These are phyloP conservation scores for Umimayanthus kanabou DNA, from an alignment of 92 coral and sea anemone genomes.

Conservation along the genomic window DNA sequence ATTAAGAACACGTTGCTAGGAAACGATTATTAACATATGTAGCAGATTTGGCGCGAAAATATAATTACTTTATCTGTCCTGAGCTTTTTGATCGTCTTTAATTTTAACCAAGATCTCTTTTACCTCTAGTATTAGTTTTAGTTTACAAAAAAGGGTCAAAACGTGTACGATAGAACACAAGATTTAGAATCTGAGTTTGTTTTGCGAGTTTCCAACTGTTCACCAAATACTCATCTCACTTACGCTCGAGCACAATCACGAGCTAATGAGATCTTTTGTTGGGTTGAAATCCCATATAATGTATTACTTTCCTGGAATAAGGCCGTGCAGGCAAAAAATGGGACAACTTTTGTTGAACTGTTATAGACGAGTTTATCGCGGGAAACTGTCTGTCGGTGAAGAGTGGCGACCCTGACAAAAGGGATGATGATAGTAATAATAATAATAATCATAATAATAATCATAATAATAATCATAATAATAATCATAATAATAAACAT, in stretches of 20 bases:
- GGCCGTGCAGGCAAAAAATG: too few relatives aligned
- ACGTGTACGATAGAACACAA: neutral
- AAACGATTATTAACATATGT: constrained; percentile 10
- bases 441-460: too few relatives aligned
- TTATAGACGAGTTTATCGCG: too few relatives aligned
- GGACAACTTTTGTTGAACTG: too few relatives aligned
- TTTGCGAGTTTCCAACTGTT: neutral
- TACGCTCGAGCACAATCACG: constrained; percentile 15
- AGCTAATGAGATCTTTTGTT: constrained; percentile 13
- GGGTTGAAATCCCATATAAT: constrained; percentile 11
- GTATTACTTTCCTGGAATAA: constrained; percentile 17
- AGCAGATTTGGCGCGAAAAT: constrained; percentile 20
- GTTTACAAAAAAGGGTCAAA: neutral
- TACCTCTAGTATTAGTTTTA: too few relatives aligned
- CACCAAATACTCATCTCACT: neutral
- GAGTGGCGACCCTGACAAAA: neutral
- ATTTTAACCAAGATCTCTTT: too few relatives aligned
- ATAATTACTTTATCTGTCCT: too few relatives aligned
- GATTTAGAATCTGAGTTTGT: neutral
- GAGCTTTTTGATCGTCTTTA: too few relatives aligned
- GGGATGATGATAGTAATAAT: too few relatives aligned
- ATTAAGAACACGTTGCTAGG: neutral
- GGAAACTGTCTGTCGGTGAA: too few relatives aligned
- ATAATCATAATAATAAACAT: too few relatives aligned
- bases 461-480: too few relatives aligned